phyloP scores from a whole-genome alignment of 1,140 invertebrate genomes.

The Dinoponera quadriceps region DNA sequence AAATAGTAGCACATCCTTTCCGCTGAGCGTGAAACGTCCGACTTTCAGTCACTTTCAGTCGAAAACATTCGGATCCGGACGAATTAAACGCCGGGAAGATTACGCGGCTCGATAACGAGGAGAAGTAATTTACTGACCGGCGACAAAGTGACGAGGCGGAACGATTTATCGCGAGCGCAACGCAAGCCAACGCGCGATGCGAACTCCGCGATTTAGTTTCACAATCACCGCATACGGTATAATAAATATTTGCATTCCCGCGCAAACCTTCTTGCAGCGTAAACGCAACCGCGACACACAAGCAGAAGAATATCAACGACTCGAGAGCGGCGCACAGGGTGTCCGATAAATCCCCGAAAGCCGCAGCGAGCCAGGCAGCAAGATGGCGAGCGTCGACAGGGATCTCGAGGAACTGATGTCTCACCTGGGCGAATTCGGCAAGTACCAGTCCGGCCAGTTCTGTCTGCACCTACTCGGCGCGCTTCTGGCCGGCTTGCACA shows the following conservation, averaged over 20 bases:
- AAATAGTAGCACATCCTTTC: too few species aligned
- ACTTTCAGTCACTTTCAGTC: too few species aligned
- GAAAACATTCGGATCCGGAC: too few species aligned
- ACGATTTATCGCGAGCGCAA: too few species aligned
- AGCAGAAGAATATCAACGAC: not conserved
- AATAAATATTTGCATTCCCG: not conserved
- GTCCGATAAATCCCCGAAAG: not conserved
- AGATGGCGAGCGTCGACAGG: slow-evolving; percentile 87
- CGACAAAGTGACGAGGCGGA: too few species aligned
- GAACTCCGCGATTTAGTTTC: not conserved
- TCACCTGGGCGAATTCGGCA: slow-evolving; percentile 91
- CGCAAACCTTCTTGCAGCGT: slow-evolving; percentile 12
- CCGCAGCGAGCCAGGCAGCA: not conserved
- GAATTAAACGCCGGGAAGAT: too few species aligned
- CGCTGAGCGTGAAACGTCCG: too few species aligned
- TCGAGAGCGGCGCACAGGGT: not conserved
- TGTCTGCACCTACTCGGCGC: slow-evolving; percentile 91
- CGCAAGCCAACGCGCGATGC: too few species aligned
- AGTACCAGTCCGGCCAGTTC: slow-evolving; percentile 92
- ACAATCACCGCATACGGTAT: not conserved
- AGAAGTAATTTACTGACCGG: too few species aligned
- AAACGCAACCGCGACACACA: not conserved
- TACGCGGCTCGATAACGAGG: too few species aligned
- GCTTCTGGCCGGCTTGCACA: slow-evolving; percentile 92
- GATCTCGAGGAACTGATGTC: slow-evolving; percentile 90